phyloP scores from a whole-genome alignment of 2,888 invertebrate genomes.

The Cataglyphis cursor region DNA sequence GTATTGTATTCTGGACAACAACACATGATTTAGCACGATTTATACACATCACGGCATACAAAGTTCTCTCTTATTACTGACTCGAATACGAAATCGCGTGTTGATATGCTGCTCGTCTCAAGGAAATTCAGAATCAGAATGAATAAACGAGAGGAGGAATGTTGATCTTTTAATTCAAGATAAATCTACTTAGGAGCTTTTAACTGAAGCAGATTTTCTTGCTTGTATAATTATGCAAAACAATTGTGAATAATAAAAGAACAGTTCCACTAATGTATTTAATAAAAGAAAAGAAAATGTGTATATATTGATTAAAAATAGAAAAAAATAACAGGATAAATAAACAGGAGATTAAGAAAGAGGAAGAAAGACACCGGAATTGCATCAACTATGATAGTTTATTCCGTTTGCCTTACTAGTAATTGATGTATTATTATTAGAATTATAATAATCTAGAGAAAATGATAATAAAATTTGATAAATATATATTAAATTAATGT shows the following conservation, averaged over 20 bases:
- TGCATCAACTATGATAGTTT: background rate
- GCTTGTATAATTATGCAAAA: background rate
- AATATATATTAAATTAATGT: background rate
- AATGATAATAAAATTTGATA: background rate
- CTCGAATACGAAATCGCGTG: slow-evolving; percentile 63
- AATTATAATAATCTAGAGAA: slow-evolving; percentile 15
- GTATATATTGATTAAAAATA: background rate
- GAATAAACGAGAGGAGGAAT: background rate
- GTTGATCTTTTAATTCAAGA: background rate
- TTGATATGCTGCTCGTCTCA: slow-evolving; percentile 12
- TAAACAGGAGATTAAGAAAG: background rate
- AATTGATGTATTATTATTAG: slow-evolving; percentile 17
- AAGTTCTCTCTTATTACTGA: slow-evolving; percentile 50
- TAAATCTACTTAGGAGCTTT: background rate
- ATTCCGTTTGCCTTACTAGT: slow-evolving; percentile 55
- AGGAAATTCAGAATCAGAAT: background rate
- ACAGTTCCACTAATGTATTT: background rate
- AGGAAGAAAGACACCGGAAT: background rate
- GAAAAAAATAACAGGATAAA: background rate
- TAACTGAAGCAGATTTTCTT: background rate
- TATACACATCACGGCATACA: slow-evolving; percentile 39
- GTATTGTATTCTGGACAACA: slow-evolving; percentile 21
- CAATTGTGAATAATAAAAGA: background rate
- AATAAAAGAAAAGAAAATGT: background rate
- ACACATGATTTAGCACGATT: slow-evolving; percentile 8